These are phyloP conservation scores for Xanthorhoe designata DNA, from an alignment of 2,888 invertebrate genomes.

Conservation along the genomic window DNA sequence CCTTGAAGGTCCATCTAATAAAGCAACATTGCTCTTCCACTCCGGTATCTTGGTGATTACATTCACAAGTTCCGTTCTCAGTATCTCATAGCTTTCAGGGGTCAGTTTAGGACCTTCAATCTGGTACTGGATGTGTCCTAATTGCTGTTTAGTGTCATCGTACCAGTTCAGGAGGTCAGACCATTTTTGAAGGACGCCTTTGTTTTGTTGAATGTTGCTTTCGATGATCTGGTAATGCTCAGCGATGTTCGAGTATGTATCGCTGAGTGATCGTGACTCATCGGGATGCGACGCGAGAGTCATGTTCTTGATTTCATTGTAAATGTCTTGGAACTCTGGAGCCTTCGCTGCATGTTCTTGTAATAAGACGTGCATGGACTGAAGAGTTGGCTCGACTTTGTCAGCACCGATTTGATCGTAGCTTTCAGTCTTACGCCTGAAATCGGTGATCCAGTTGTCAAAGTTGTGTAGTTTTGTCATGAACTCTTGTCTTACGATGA, in stretches of 20 bases:
- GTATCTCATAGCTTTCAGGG: conserved; percentile 88
- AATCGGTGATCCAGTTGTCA: conserved; percentile 91
- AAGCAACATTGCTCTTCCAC: conserved; percentile 89
- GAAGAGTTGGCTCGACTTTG: conserved; percentile 91
- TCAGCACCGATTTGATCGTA: conserved; percentile 93
- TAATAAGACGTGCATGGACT: conserved; percentile 91
- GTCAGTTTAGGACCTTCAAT: conserved; percentile 90
- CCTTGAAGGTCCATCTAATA: conserved; percentile 88
- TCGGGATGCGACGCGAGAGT: conserved; percentile 89
- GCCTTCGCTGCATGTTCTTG: conserved; percentile 95
- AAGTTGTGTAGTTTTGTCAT: conserved; percentile 92
- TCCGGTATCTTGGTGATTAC: conserved; percentile 88
- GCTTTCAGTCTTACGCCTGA: conserved; percentile 89
- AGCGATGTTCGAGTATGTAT: conserved; percentile 91
- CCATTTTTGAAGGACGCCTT: conserved; percentile 92
- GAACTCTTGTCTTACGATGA: conserved; percentile 93
- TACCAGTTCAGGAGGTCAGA: conserved; percentile 93
- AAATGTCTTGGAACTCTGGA: conserved; percentile 90
- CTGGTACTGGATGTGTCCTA: conserved; percentile 92
- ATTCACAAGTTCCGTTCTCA: conserved; percentile 89
- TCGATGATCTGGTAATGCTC: conserved; percentile 92
- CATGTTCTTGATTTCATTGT: conserved; percentile 93
- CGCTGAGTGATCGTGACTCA: conserved; percentile 90
- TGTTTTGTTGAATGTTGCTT: conserved; percentile 90
- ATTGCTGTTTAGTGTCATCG: conserved; percentile 91